Percentiles rank a stretch among this genome's conserved stretches.
phyloP scores from a whole-genome alignment of 2,888 invertebrate species.

The Agrilus cyanescens region DNA sequence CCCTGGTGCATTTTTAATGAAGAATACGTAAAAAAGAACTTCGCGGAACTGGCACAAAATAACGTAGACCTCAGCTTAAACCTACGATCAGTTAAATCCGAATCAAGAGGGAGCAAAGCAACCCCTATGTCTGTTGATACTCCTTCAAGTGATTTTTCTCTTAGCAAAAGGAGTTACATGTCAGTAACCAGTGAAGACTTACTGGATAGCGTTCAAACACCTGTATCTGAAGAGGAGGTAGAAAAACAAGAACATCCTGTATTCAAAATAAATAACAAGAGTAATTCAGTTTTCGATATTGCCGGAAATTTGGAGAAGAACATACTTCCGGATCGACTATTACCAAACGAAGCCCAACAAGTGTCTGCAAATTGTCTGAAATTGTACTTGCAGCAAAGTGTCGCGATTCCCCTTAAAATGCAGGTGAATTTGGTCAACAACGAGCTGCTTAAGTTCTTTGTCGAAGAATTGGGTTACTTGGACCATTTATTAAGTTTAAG shows the following conservation, averaged over 20 bases:
- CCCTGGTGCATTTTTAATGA: too few species aligned
- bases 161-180: too few species aligned
- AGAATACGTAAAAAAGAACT: too few species aligned
- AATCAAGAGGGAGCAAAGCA: too few species aligned
- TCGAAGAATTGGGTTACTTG: conserved; percentile 53
- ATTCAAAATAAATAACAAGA: conserved; percentile 2
- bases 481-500: conserved; percentile 62
- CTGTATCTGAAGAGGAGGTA: conserved; percentile 35
- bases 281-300: conserved; percentile 7
- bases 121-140: too few species aligned
- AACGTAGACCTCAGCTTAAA: too few species aligned
- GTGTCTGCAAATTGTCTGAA: conserved; percentile 25
- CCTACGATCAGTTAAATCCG: too few species aligned
- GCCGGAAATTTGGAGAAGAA: conserved; percentile 30
- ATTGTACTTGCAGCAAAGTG: conserved; percentile 30
- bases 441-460: conserved; percentile 57
- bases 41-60: too few species aligned
- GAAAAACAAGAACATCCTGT: conserved; percentile 12
- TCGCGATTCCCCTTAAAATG: conserved; percentile 53
- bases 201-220: conserved; percentile 5
- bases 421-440: conserved; percentile 61
- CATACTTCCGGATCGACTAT: conserved; percentile 23
- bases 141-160: too few species aligned
- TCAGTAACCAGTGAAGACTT: conserved; percentile 7
- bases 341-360: conserved; percentile 33